Conservation (phyloP, 2,888 invertebrate species). For the Caenorhabditis auriculariae region DNA sequence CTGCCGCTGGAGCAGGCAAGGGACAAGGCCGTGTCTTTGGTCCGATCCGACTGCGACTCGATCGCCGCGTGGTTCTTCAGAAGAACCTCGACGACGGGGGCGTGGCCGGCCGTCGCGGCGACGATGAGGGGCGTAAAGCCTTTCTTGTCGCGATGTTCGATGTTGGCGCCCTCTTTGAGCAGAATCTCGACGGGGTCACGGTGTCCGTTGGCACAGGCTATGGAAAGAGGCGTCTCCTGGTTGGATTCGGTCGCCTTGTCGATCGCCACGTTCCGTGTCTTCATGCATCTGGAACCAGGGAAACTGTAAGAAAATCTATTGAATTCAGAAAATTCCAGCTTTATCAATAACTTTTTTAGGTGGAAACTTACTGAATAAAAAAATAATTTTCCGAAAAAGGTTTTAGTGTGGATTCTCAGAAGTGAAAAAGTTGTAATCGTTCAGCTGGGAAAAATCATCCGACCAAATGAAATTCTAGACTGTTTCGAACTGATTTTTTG, state of each 20-base stretch:
- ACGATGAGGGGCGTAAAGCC: conserved; percentile 96
- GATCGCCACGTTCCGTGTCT: conserved; percentile 70
- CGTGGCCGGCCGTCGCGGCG: conserved; percentile 93
- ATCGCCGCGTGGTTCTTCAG: conserved; percentile 92
- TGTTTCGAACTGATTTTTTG: too few species aligned
- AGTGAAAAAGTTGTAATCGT: too few species aligned
- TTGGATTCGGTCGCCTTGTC: conserved; percentile 98
- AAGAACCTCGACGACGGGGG: conserved; percentile 84
- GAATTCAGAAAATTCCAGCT: too few species aligned
- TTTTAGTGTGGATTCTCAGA: too few species aligned
- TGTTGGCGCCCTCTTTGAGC: conserved; percentile 86
- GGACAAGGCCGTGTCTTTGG: conserved; percentile 90
- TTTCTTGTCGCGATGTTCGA: conserved; percentile 95
- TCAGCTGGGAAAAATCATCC: too few species aligned
- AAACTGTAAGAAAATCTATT: too few species aligned
- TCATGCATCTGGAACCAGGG: too few species aligned
- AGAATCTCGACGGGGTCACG: conserved; percentile 91
- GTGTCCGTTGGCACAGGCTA: conserved; percentile 82
- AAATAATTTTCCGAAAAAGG: too few species aligned
- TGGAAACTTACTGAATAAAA: too few species aligned
- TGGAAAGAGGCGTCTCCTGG: conserved; percentile 94
- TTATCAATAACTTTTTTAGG: too few species aligned
- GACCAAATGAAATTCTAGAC: too few species aligned
- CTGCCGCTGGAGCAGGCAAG: conserved; percentile 95
- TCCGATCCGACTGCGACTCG: conserved; percentile 96